These are phyloP conservation scores for Gerosis bhagava DNA, from an alignment of 2,888 invertebrate genomes.

Conservation along the genomic window DNA sequence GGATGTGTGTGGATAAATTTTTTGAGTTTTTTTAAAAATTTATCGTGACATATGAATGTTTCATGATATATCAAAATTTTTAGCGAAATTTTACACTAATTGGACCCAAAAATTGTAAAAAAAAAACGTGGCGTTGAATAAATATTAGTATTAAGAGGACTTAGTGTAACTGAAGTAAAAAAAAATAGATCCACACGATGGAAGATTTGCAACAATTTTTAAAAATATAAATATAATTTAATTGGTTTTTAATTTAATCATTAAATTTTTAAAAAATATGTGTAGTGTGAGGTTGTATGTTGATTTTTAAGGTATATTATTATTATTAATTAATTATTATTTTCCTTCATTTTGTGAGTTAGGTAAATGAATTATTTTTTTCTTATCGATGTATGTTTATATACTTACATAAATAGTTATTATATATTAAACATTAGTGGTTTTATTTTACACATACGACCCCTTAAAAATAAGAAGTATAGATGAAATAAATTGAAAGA, in stretches of 20 bases:
- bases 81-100: conserved; percentile 54
- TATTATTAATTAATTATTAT: conserved; percentile 43
- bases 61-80: conserved; percentile 38
- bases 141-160: conserved; percentile 49
- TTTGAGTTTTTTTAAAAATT: conserved; percentile 37
- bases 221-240: conserved; percentile 43
- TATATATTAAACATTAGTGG: conserved; percentile 72
- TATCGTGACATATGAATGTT: conserved; percentile 12
- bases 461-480: no score
- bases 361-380: conserved; percentile 78
- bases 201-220: conserved; percentile 36
- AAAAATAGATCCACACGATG: conserved; percentile 41
- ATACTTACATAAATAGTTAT: conserved; percentile 82
- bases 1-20: conserved; percentile 45
- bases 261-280: conserved; percentile 49
- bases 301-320: conserved; percentile 63
- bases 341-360: conserved; percentile 66
- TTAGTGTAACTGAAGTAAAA: conserved; percentile 49
- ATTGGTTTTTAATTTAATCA: conserved; percentile 51
- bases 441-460: no score
- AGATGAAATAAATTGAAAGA: no score
- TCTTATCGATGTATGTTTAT: conserved; percentile 80
- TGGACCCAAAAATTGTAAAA: conserved; percentile 73
- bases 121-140: conserved; percentile 57
- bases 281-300: conserved; percentile 78